A percentile compares a stretch with the other conserved stretches of the same genome.
These are phyloP conservation scores for Misgurnus anguillicaudatus DNA, from an alignment of 2,113 vertebrate genomes.

Conservation along the genomic window DNA sequence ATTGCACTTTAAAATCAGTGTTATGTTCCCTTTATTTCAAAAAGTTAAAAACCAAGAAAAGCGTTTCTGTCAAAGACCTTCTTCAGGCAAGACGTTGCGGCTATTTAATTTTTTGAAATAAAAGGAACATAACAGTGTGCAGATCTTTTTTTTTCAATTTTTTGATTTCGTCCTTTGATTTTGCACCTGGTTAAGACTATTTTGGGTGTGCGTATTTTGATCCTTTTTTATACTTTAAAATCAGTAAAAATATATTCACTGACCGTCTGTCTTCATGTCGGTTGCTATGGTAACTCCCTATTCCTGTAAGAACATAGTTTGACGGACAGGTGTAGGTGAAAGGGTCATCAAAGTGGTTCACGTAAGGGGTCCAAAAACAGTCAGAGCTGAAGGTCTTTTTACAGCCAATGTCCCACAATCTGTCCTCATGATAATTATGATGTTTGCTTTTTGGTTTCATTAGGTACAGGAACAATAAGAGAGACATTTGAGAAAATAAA, in stretches of 20 bases:
- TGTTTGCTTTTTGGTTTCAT: not conserved
- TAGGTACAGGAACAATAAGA: not conserved
- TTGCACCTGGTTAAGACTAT: too few species aligned
- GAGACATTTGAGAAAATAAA: too few species aligned
- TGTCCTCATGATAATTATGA: not conserved
- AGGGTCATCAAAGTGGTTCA: constrained; percentile 1
- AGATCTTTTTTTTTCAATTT: too few species aligned
- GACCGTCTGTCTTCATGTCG: not conserved
- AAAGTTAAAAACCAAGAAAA: too few species aligned
- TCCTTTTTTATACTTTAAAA: too few species aligned
- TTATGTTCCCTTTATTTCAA: too few species aligned
- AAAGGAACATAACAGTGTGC: too few species aligned
- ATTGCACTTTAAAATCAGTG: not conserved
- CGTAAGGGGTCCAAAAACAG: constrained; percentile 11
- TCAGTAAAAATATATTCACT: not conserved
- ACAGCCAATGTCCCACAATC: constrained; percentile 7
- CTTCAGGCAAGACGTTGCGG: too few species aligned
- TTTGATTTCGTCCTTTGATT: too few species aligned
- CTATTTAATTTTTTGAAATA: too few species aligned
- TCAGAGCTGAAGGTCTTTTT: not conserved
- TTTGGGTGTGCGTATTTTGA: too few species aligned
- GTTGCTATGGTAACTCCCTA: constrained; percentile 1
- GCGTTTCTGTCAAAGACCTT: too few species aligned
- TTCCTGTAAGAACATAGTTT: not conserved
- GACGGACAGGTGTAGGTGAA: not conserved